These are phyloP conservation scores for Drosophila glabriapex DNA, from an alignment of 2,888 invertebrate genomes.

Conservation along the genomic window DNA sequence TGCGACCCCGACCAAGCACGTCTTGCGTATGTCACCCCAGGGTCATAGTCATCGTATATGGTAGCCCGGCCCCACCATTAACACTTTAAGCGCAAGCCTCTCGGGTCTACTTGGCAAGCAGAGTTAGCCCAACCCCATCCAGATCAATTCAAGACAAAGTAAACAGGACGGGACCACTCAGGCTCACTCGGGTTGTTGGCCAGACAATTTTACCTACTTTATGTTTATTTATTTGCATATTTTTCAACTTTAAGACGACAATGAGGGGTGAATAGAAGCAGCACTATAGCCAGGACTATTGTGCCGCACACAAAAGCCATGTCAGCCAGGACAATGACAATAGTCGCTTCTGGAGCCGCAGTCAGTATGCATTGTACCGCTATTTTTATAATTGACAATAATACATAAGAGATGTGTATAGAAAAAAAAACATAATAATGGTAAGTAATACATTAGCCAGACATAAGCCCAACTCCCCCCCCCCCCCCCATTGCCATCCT, in stretches of 20 bases:
- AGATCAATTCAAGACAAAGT: conserved; percentile 27
- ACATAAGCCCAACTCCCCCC: conserved; percentile 58
- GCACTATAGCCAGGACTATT: conserved; percentile 53
- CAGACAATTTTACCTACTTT: conserved; percentile 79
- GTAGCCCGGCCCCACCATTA: conserved; percentile 59
- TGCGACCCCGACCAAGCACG: conserved; percentile 20
- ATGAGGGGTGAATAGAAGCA: conserved; percentile 45
- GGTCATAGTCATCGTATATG: conserved; percentile 49
- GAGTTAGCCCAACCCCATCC: conserved; percentile 24
- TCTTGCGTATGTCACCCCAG: conserved; percentile 53
- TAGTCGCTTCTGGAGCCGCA: conserved; percentile 39
- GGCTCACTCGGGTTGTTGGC: conserved; percentile 73
- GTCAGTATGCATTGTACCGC: conserved; percentile 65
- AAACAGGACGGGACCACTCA: conserved; percentile 56
- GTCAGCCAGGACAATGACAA: conserved; percentile 58
- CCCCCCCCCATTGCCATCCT: not conserved
- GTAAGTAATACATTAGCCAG: conserved; percentile 79
- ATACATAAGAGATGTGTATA: conserved; percentile 68
- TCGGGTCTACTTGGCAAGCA: conserved; percentile 65
- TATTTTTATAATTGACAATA: conserved; percentile 77
- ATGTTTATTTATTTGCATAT: conserved; percentile 77
- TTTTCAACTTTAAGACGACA: conserved; percentile 79
- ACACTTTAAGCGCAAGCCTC: conserved; percentile 64
- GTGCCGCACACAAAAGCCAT: conserved; percentile 58
- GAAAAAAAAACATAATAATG: conserved; percentile 67